Percentiles rank a stretch among this genome's conserved stretches.
Conservation (phyloP, 2,888 invertebrate species). For the Nemotelus pantherinus region DNA sequence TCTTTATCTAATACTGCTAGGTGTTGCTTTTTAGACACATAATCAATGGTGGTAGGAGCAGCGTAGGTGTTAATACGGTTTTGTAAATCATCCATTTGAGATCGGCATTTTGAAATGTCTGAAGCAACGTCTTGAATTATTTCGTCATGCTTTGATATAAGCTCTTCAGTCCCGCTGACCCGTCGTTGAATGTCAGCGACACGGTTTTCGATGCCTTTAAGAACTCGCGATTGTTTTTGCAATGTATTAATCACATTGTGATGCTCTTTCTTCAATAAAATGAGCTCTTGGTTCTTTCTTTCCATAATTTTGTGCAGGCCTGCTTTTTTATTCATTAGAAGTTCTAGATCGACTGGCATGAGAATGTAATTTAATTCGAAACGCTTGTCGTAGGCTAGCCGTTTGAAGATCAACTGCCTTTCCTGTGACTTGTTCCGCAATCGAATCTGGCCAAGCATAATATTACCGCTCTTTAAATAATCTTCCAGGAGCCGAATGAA, state of each 20-base stretch:
- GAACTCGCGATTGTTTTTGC: background rate
- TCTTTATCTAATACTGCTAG: slow-evolving; percentile 62
- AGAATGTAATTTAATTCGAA: slow-evolving; percentile 68
- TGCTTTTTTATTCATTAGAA: slow-evolving; percentile 68
- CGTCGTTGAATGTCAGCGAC: too few species aligned
- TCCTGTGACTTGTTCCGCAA: background rate
- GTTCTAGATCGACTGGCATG: slow-evolving; percentile 69
- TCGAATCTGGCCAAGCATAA: background rate
- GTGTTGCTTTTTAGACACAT: slow-evolving; percentile 66
- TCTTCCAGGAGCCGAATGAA: background rate
- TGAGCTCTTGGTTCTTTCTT: background rate
- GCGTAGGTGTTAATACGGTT: slow-evolving; percentile 62
- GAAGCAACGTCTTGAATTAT: too few species aligned
- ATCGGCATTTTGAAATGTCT: slow-evolving; percentile 53
- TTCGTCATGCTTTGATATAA: too few species aligned
- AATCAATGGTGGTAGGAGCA: slow-evolving; percentile 68
- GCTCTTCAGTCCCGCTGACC: too few species aligned
- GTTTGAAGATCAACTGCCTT: background rate
- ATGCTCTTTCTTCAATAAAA: background rate
- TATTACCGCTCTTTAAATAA: background rate
- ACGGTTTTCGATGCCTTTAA: background rate
- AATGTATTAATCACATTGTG: background rate
- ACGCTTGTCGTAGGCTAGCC: slow-evolving; percentile 58
- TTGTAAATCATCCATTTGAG: slow-evolving; percentile 59
- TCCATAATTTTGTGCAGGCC: slow-evolving; percentile 66